Base-by-base conservation (phyloP, 37 sponge, comb jelly and placozoan species). In the Spongilla lacustris region DNA sequence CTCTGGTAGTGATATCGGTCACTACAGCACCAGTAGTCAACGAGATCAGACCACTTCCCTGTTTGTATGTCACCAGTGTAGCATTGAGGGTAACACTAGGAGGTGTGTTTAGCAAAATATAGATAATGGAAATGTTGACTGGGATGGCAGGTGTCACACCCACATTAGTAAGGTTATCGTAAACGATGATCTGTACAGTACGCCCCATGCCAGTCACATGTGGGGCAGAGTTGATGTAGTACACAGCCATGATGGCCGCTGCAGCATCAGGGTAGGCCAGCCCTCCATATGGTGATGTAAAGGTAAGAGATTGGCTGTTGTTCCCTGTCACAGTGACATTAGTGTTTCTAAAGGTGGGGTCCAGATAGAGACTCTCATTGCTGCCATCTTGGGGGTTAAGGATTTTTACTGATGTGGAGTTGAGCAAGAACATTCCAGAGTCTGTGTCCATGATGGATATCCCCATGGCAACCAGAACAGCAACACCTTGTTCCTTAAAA, bases 141-240 rank as follows among this genome's bases (percentile, higher is more conserved):
- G 76, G 81, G 4, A 0, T 12, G 71, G 71, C 50, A 8, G 28
- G 35, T 6, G 50, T 30, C 3, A 86, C 21, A 0, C 87, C 87
- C 31, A 21, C 29, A 21, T 22, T 22, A 28, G 75, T 66, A 0
- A 85, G 68, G 31, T 81, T 67, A 46, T 86, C 87, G 71, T 36
- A 67, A 8, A 86, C 90, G 50, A 50, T 31, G 24, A 90, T 24
- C 11, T 17, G 25, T 33, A 91, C 70, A 1, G 78, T 82, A 11
- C 91, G 50, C 31, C 30, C 49, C 2, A 27, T 30, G 2, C 78
- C 79, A 34, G 58, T 24, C 19, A 71, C 83, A 32, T 86, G 86
- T 29, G 31, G 83, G 29, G 91, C 91, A 23, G 67, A 37, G 73
- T 91, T 91, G 67, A 66, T 26, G 71, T 91, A 91, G 12, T 38